A percentile compares a stretch with the other conserved stretches of the same genome.
phyloP scores from a whole-genome alignment of 2,888 invertebrate species.

The Romanomermis culicivorax region DNA sequence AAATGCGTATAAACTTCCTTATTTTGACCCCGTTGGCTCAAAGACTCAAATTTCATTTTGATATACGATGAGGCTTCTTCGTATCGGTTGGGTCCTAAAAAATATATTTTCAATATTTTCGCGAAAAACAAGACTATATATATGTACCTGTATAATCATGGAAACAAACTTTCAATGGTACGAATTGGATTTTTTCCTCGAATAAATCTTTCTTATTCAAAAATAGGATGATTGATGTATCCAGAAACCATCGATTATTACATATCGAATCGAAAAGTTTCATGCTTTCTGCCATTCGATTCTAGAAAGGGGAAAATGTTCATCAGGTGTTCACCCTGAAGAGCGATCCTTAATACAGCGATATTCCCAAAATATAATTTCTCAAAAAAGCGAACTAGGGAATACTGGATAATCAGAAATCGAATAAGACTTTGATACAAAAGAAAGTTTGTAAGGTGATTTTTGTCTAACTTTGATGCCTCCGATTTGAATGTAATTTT shows the following conservation, averaged over 20 bases:
- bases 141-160: constrained; percentile 56
- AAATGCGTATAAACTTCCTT: constrained; percentile 71
- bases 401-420: too few species aligned
- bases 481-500: too few species aligned
- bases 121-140: background rate
- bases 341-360: too few species aligned
- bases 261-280: constrained; percentile 76
- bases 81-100: constrained; percentile 50
- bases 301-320: constrained; percentile 33
- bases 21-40: constrained; percentile 56
- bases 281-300: constrained; percentile 74
- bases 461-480: too few species aligned
- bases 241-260: constrained; percentile 76
- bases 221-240: constrained; percentile 72
- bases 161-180: constrained; percentile 62
- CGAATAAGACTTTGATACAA: too few species aligned
- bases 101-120: too few species aligned
- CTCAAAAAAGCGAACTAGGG: too few species aligned
- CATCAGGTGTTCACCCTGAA: background rate
- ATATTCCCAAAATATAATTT: too few species aligned
- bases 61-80: constrained; percentile 69
- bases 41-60: constrained; percentile 64
- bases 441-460: too few species aligned
- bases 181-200: constrained; percentile 60
- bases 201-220: too few species aligned